Percentiles rank a stretch among this genome's conserved stretches.
phyloP scores from a whole-genome alignment of 2,113 vertebrate species.

The Malurus elegans region DNA sequence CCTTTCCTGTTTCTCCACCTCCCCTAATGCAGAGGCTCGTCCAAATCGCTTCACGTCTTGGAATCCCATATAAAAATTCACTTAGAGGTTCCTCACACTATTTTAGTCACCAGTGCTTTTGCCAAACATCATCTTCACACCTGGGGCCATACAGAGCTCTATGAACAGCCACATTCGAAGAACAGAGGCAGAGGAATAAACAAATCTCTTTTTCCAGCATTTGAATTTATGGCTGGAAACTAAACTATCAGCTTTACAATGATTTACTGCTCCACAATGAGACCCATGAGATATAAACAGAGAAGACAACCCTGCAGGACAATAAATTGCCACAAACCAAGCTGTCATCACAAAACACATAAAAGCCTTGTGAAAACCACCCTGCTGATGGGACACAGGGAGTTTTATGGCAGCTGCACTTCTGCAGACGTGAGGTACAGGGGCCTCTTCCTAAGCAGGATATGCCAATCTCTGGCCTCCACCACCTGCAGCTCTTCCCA shows the following conservation, averaged over 20 bases:
- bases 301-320: constrained; percentile 12
- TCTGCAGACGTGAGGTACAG: not conserved
- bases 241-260: constrained; percentile 20
- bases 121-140: not conserved
- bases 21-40: not conserved
- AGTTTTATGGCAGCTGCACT: not conserved
- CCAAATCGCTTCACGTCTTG: not conserved
- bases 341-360: not conserved
- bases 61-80: not conserved
- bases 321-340: constrained; percentile 40
- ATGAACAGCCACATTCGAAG: not conserved
- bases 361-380: not conserved
- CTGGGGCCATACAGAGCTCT: not conserved
- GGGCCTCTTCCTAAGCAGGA: not conserved
- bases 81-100: not conserved
- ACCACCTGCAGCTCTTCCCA: not conserved
- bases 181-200: not conserved
- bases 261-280: not conserved
- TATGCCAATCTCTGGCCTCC: accelerated
- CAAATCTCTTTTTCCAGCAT: not conserved
- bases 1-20: not conserved
- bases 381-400: not conserved
- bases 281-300: constrained; percentile 7
- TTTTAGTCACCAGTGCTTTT: not conserved
- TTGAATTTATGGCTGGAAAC: constrained; percentile 49